Conservation (phyloP, 2,113 vertebrate genomes). For the Cottus gobio region DNA sequence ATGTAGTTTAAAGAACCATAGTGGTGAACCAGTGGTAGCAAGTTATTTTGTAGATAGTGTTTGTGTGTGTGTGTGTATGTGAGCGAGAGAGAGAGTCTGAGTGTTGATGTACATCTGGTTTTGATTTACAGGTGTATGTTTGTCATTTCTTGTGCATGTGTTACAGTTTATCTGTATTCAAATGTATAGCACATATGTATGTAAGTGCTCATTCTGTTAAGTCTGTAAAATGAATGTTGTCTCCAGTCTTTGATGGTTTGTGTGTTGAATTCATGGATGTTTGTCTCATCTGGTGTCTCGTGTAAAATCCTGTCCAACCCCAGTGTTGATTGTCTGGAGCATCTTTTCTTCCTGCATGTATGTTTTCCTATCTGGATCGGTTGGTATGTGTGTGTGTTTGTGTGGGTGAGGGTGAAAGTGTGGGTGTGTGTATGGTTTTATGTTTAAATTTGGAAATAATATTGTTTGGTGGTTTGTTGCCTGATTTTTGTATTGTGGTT, state of each 20-base stretch:
- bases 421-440: slow-evolving; percentile 8
- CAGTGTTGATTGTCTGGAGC: slow-evolving; percentile 53
- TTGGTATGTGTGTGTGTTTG: slow-evolving; percentile 29
- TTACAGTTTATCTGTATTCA: slow-evolving; percentile 37
- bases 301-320: slow-evolving; percentile 27
- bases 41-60: slow-evolving; percentile 59
- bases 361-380: slow-evolving; percentile 40
- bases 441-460: slow-evolving; percentile 48
- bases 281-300: slow-evolving; percentile 46
- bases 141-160: slow-evolving; percentile 44
- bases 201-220: slow-evolving; percentile 20
- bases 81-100: neutral
- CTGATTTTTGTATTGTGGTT: slow-evolving; percentile 67
- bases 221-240: slow-evolving; percentile 38
- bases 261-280: slow-evolving; percentile 43
- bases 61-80: slow-evolving; percentile 41
- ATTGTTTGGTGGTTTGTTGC: slow-evolving; percentile 66
- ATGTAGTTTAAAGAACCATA: slow-evolving; percentile 54
- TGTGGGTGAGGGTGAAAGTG: neutral
- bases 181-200: slow-evolving; percentile 31
- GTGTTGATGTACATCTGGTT: slow-evolving; percentile 50
- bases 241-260: slow-evolving; percentile 36
- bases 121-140: slow-evolving; percentile 35
- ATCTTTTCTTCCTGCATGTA: slow-evolving; percentile 68
- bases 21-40: slow-evolving; percentile 64